These are phyloP conservation scores for Heterohyrax brucei DNA, from an alignment of 2,797 vertebrate species.

Conservation along the genomic window DNA sequence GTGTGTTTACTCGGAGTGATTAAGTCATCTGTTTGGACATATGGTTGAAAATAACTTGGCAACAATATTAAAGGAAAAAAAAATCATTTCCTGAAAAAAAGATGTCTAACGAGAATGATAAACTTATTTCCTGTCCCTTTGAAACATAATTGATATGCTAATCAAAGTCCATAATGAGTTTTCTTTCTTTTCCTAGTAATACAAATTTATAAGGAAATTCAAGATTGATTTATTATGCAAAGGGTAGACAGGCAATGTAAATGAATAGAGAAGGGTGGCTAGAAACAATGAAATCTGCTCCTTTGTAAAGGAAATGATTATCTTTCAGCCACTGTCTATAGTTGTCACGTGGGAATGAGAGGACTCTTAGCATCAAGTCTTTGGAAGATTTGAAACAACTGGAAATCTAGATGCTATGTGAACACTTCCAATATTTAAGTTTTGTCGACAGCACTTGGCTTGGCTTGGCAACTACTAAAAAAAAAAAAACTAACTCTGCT, in stretches of 20 bases:
- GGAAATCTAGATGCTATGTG: conserved; percentile 8
- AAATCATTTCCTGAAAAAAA: conserved; percentile 72
- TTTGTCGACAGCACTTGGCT: not conserved
- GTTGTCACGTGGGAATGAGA: conserved; percentile 28
- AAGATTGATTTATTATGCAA: conserved; percentile 63
- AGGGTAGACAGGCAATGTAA: conserved; percentile 45
- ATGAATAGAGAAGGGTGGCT: conserved; percentile 30
- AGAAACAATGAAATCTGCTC: not conserved
- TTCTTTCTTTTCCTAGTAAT: conserved; percentile 73
- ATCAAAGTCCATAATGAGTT: conserved; percentile 63
- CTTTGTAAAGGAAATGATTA: conserved; percentile 43
- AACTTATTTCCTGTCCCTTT: conserved; percentile 69
- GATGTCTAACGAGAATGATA: conserved; percentile 49
- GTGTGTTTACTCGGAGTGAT: not conserved
- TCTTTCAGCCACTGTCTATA: not conserved
- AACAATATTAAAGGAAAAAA: conserved; percentile 43
- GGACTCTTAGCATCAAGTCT: not conserved
- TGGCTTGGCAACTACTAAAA: not conserved
- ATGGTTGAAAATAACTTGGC: conserved; percentile 62
- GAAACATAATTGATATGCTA: conserved; percentile 70
- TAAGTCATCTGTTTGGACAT: conserved; percentile 61
- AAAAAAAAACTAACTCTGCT: not conserved
- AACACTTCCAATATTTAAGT: conserved; percentile 16
- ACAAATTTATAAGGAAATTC: conserved; percentile 74
- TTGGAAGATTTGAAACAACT: conserved; percentile 39